Percentiles rank a stretch among this genome's conserved stretches.
phyloP scores from a whole-genome alignment of 2,113 vertebrate genomes.

The Dipodomys stephensi region DNA sequence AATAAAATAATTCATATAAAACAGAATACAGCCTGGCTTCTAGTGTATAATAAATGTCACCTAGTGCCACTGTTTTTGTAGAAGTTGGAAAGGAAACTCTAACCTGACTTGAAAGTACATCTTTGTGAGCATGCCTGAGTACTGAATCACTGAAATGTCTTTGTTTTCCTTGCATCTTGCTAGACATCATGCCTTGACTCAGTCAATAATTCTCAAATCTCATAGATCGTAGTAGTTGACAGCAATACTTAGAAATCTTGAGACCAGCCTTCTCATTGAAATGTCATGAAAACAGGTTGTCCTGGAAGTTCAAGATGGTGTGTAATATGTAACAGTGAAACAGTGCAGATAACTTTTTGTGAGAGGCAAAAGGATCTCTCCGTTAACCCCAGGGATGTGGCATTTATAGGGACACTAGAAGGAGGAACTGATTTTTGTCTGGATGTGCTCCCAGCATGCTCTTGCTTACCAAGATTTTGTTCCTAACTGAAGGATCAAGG shows the following conservation, averaged over 20 bases:
- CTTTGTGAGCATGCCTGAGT: neutral
- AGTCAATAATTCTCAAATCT: neutral
- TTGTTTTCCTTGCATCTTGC: neutral
- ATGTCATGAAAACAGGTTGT: no score
- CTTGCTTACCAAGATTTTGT: neutral
- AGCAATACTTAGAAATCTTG: neutral
- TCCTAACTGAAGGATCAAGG: neutral
- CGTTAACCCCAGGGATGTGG: neutral
- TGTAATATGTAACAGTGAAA: neutral
- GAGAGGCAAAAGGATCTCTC: neutral
- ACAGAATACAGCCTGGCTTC: neutral
- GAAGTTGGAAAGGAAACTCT: slow-evolving; percentile 5
- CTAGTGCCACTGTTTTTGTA: neutral
- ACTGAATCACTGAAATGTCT: neutral
- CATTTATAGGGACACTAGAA: neutral
- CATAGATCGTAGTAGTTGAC: neutral
- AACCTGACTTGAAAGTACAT: neutral
- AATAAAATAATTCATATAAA: neutral
- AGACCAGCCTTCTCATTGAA: neutral
- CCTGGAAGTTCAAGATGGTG: neutral
- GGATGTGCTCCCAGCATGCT: no score
- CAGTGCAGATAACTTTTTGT: neutral
- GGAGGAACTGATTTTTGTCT: neutral
- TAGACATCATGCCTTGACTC: neutral
- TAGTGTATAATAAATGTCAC: neutral